Evolutionary conservation across 2,888 invertebrate genomes (phyloP), one percentile per base, ranked within the genome.

Genomic region (Sepiola atlantica): DNA sequence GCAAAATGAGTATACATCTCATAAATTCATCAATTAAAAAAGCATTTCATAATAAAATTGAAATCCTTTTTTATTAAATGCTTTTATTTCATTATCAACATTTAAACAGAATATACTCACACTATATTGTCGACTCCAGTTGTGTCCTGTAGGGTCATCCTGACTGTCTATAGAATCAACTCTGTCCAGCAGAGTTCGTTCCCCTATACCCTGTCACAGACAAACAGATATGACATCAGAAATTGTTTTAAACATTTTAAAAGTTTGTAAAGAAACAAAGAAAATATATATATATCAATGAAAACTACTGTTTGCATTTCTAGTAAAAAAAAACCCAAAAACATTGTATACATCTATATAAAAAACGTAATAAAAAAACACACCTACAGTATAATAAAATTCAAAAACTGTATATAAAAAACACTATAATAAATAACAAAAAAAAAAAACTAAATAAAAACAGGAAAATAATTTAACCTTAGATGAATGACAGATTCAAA

Each of bases 161-260:
- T 96, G 96, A 94, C 96, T 96, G 98, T 99, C 98, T 97, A 98
- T 98, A n/a, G 98, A 98, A 97, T 98, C 98, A 12, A 98, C 98
- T 94, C 98, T 98, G 94, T 97, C 97, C 28, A 98, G 98, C 61
- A 98, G 98, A 21, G 98, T 98, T 95, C 98, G 98, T 97, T 98
- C 98, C 28, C 55, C 92, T 92, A 92, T 92, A 92, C 92, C 54
- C 92, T 92, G n/a, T 77, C 14, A 77, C 14, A 77, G 77, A n/a
- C n/a, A 77, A n/a, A n/a, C 4, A 77, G n/a, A 77, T 8, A 61
- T 20, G 24, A 61, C 57, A 61, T 61, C n/a, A 77, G 77, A 77
- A 12, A 77, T 77, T n/a, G n/a, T 77, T 77, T 77, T n/a, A 14
- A 10, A 28, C 2, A 77, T 77, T 77, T 77, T 77, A n/a, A n/a